Base-by-base conservation (phyloP, 2,888 invertebrate genomes). In the Harmothoe impar region DNA sequence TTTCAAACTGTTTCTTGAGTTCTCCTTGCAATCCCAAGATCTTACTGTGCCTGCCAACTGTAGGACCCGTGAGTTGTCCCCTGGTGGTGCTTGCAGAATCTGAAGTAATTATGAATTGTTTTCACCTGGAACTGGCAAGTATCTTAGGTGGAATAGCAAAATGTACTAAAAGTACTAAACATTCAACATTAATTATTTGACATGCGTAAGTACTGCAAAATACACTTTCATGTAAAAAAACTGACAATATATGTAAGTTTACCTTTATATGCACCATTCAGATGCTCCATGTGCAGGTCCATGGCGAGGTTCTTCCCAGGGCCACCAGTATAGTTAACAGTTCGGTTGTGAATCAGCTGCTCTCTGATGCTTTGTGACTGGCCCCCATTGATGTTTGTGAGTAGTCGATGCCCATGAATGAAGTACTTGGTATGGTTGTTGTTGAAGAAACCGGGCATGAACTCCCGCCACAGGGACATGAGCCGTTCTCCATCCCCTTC, bases 251-350 rank as follows among this genome's bases (percentile, higher is more conserved):
- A 68, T 68, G 68, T n/a, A 68, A 20, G 68, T 52, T 52, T 52
- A 93, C 91, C 92, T 92, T 93, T 92, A 51, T 91, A 92, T 33
- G 90, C 90, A 86, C 91, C 91, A 72, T 93, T 93, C n/a, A 81
- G 91, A 68, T 88, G 91, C 62, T 93, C 93, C 92, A 92, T 93
- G 33, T 92, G 92, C 51, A 93, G 85, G 78, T 93, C 93, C 92
- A 92, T 92, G 15, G 84, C 86, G 5, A 93, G 91, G 77, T 93
- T 93, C 20, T 91, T 92, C 31, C 91, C 92, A 25, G 25, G 52
- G 31, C 92, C 92, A 23, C 92, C 92, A 77, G 90, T 90, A n/a
- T 89, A 62, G 62, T 92, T 92, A 5, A 93, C 92, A n/a, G 92
- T 93, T 62, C 93, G 85, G 78, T 92, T 92, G 90, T 91, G 92